A percentile compares a stretch with the other conserved stretches of the same genome.
Evolutionary conservation across 1,140 invertebrate genomes (phyloP).

Genomic region (Adoxophyes honmai): DNA sequence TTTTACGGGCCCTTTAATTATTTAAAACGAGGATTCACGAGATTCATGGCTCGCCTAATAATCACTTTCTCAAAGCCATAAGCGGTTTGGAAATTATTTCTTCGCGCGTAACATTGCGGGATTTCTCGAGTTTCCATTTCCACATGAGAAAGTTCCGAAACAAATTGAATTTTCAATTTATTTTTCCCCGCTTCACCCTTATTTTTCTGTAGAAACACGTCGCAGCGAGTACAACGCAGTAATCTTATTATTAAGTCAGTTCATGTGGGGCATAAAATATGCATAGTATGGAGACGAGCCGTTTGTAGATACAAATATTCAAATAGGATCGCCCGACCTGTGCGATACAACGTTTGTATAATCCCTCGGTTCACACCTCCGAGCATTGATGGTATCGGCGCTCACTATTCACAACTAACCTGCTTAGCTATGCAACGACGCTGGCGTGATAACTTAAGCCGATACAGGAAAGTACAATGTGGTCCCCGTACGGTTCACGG

Average conservation of each 20-base stretch:
- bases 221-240: neutral
- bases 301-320: slow-evolving; percentile 9
- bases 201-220: neutral
- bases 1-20: neutral
- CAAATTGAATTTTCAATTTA: slow-evolving; percentile 8
- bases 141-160: slow-evolving; percentile 6
- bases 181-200: neutral
- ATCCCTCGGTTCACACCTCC: slow-evolving; percentile 11
- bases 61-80: neutral
- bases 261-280: slow-evolving; percentile 7
- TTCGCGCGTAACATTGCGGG: neutral
- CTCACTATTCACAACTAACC: slow-evolving; percentile 13
- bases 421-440: slow-evolving; percentile 12
- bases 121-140: slow-evolving; percentile 3
- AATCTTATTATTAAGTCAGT: slow-evolving; percentile 4
- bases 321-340: slow-evolving; percentile 10
- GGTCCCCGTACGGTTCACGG: too few species aligned
- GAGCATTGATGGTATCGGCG: slow-evolving; percentile 11
- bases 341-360: slow-evolving; percentile 10
- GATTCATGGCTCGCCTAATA: neutral
- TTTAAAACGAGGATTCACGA: neutral
- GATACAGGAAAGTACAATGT: neutral
- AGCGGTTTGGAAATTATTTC: neutral
- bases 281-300: slow-evolving; percentile 6
- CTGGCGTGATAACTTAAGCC: slow-evolving; percentile 4